Evolutionary conservation across 2,113 vertebrate genomes (phyloP), one percentile per base, ranked within the genome.

Genomic region (Xiphophorus couchianus): DNA sequence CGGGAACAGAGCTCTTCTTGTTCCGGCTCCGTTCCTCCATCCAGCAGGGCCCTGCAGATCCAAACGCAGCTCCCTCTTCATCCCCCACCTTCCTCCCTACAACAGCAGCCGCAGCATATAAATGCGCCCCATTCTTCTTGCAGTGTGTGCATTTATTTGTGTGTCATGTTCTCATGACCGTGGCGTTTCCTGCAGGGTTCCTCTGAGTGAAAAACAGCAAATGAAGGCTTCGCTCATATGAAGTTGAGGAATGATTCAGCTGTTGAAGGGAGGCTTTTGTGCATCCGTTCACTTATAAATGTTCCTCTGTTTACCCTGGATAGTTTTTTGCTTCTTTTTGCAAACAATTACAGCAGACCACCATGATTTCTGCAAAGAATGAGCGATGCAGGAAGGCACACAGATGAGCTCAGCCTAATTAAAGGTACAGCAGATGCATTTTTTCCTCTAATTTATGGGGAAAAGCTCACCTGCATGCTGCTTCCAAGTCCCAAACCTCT

Each of bases 1-100:
- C 90, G 88, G 91, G 92, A 93, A 95, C 94, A 95, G 93, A 93
- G 93, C 90, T 89, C 91, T 91, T 92, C 93, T 95, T 95, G 94
- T 95, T 91, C 91, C 90, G 33, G 73, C 83, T 92, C 92, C 93
- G 92, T 94, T 93, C 92, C 89, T 90, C 89, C 91, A 92, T 93
- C 91, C 87, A 83, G 72, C 88, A 82, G 86, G 82, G 82, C 75
- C 86, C 90, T 83, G 90, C 79, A 60, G 83, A 91, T 87, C 84
- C 25, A 58, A 58, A 58, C 10, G 22, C 51, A 58, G 7, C 22
- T 17, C 51, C 51, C 51, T 25, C 7, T 5, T 37, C 35, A 0
- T 3, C 35, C 44, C 44, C 51, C 51, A 42, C 51, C 51, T 58
- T 58, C 51, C 51, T 58, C 90, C 84, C 90, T 85, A 77, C 90